These are phyloP conservation scores for Penaeus indicus DNA, from an alignment of 1,140 invertebrate genomes.

Conservation along the genomic window DNA sequence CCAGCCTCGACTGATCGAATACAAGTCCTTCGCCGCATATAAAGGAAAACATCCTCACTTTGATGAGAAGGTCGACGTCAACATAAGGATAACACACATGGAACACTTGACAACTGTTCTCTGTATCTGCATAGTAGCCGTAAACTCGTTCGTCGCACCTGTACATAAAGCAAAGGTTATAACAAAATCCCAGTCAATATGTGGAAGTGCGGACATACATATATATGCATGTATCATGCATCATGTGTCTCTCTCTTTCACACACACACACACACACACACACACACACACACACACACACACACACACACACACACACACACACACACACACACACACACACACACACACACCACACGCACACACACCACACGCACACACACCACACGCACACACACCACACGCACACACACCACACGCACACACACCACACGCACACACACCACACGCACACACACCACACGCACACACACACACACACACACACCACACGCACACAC, in stretches of 20 bases:
- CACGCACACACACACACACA: too few relatives aligned
- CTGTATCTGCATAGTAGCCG: slow-evolving; percentile 47
- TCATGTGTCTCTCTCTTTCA: too few relatives aligned
- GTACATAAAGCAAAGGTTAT: not conserved
- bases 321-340: not conserved
- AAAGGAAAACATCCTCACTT: slow-evolving; percentile 48
- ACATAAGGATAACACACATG: slow-evolving; percentile 51
- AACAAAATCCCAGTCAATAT: not conserved
- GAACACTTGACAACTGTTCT: slow-evolving; percentile 42
- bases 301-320: not conserved
- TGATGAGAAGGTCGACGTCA: slow-evolving; percentile 30
- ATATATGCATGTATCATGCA: slow-evolving; percentile 8
- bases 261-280: not conserved
- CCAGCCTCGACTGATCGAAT: slow-evolving; percentile 50
- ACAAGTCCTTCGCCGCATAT: slow-evolving; percentile 34
- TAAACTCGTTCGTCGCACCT: slow-evolving; percentile 34
- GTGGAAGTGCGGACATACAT: not conserved
- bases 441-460: too few relatives aligned
- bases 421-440: too few relatives aligned
- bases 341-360: not conserved
- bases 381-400: too few relatives aligned
- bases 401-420: too few relatives aligned
- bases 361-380: too few relatives aligned
- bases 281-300: not conserved
- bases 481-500: too few relatives aligned